phyloP scores from a whole-genome alignment of 1,140 invertebrate genomes.

The Daktulosphaira vitifoliae region DNA sequence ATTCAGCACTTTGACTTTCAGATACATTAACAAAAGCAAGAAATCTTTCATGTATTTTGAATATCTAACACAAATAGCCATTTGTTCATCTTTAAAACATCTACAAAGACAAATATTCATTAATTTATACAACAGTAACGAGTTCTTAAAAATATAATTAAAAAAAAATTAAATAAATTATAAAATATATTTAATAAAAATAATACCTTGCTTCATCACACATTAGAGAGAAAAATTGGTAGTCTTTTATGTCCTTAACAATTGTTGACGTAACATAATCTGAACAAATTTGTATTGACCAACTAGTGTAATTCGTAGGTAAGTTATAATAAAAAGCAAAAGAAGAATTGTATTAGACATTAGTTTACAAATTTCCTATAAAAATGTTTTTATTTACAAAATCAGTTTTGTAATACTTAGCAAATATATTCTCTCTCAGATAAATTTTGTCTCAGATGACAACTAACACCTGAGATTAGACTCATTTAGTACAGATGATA shows the following conservation, averaged over 20 bases:
- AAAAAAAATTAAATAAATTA: no score
- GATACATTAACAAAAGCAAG: neutral
- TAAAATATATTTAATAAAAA: no score
- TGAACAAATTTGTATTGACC: neutral
- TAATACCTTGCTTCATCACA: neutral
- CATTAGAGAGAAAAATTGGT: constrained; percentile 1
- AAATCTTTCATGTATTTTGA: neutral
- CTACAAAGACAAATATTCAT: no score
- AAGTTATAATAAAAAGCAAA: no score
- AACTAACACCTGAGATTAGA: no score
- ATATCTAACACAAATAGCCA: neutral
- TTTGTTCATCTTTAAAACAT: neutral
- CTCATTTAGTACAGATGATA: no score
- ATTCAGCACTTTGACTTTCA: neutral
- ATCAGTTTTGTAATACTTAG: no score
- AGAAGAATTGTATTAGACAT: neutral
- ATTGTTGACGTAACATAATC: neutral
- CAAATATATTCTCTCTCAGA: no score
- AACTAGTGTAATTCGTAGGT: neutral
- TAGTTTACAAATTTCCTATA: neutral
- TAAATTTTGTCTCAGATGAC: no score
- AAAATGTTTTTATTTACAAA: no score
- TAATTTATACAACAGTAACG: no score
- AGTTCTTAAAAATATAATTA: no score
- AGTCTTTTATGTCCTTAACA: neutral